phyloP scores from a whole-genome alignment of 2,797 vertebrate species.

The Leucoraja ocellata region DNA sequence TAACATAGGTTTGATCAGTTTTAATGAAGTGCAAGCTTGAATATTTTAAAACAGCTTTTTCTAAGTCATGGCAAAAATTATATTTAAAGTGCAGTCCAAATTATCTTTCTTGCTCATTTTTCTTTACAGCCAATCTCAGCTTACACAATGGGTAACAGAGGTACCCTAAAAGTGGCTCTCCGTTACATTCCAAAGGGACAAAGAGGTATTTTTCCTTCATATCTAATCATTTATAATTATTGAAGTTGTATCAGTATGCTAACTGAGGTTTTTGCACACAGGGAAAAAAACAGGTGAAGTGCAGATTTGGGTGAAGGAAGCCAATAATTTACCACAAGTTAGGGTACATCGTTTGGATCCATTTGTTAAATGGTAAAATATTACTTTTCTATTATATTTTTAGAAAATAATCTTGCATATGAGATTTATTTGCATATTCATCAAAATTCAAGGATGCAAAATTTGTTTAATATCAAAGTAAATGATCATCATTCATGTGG shows the following conservation, averaged over 20 bases:
- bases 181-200: conserved; percentile 68
- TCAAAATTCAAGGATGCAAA: too few relatives aligned
- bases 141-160: conserved; percentile 59
- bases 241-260: not conserved
- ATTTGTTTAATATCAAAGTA: too few relatives aligned
- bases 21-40: not conserved
- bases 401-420: not conserved
- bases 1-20: not conserved
- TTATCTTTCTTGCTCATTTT: not conserved
- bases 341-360: conserved; percentile 75
- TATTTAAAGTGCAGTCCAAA: not conserved
- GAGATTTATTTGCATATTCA: not conserved
- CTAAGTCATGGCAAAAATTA: not conserved
- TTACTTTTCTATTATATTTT: conserved; percentile 37
- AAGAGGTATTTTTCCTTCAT: conserved; percentile 57
- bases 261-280: conserved; percentile 43
- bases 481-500: too few relatives aligned
- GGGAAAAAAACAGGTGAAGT: conserved; percentile 79
- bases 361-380: conserved; percentile 84
- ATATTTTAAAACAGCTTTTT: not conserved
- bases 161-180: conserved; percentile 78
- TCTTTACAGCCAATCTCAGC: conserved; percentile 49
- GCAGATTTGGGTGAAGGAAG: conserved; percentile 95
- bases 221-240: conserved; percentile 22
- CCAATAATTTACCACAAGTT: conserved; percentile 74